Base-by-base conservation (phyloP, 2,113 vertebrate genomes). In the Halcyon senegalensis region DNA sequence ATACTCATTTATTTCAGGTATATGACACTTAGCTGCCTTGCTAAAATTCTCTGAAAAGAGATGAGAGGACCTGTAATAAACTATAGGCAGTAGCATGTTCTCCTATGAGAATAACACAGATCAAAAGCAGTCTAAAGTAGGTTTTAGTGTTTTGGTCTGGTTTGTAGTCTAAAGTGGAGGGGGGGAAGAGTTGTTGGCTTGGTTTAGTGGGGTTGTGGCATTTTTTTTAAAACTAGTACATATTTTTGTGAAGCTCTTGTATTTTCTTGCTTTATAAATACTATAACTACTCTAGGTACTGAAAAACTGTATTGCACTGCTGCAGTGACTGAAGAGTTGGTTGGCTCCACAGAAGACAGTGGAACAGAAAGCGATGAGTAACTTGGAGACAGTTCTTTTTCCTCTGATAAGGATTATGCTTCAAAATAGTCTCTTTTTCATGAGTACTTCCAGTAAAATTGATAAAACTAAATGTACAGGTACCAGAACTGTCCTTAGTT, bases 311-410 rank as follows among this genome's bases (percentile, higher is more conserved):
- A 56, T 55, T 30, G 10, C 43, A 10, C 43, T 91, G 39, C n/a
- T 85, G 78, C 77, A 41, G 62, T 79, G 60, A 10, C 62, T 1
- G 78, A 41, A 33, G 97, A 97, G 25, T 63, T 39, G 46, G 31
- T 79, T 44, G 66, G 92, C 15, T 62, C 25, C 3, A 84, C 84
- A 25, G 96, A 97, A 72, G 88, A 77, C 8, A 96, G 93, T 0
- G 94, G 44, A 11, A 96, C 96, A 37, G 98, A 98, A 6, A 98
- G 97, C 13, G 98, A 98, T 89, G 72, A 96, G 4, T 95, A 60
- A 75, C 10, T 76, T 16, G 19, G 15, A 89, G 33, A 79, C 21
- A 10, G 13, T 50, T 31, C 23, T 66, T 51, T 74, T 39, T 30
- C 9, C 13, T 90, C 16, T 81, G 23, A 56, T 44, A 46, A 41